Percentiles rank a stretch among this genome's conserved stretches.
These are phyloP conservation scores for Catocala sponsa DNA, from an alignment of 2,888 invertebrate genomes.

Conservation along the genomic window DNA sequence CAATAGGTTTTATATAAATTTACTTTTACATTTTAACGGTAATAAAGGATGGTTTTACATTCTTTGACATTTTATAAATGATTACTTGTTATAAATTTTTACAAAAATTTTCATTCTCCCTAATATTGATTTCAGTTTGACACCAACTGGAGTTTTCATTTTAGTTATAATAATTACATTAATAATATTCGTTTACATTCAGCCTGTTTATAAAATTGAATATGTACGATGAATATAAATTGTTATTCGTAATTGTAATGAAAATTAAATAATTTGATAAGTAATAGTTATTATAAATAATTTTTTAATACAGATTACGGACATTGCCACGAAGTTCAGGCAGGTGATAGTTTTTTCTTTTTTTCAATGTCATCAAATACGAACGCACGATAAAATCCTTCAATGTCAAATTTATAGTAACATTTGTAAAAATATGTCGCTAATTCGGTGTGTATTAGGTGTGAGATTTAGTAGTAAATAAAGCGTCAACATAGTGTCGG, in stretches of 20 bases:
- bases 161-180: neutral
- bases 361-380: conserved; percentile 33
- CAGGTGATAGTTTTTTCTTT: conserved; percentile 13
- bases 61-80: conserved; percentile 29
- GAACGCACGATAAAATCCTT: conserved; percentile 41
- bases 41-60: conserved; percentile 51
- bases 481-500: conserved; percentile 34
- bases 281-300: too few species aligned
- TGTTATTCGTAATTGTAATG: neutral
- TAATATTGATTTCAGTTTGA: conserved; percentile 27
- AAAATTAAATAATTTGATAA: too few species aligned
- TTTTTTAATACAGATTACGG: too few species aligned
- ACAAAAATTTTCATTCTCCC: conserved; percentile 40
- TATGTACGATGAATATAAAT: neutral
- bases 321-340: conserved; percentile 22
- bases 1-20: conserved; percentile 18
- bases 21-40: conserved; percentile 54
- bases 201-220: conserved; percentile 10
- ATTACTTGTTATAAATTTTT: conserved; percentile 20
- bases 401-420: conserved; percentile 80
- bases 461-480: conserved; percentile 30
- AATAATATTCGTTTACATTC: conserved; percentile 8
- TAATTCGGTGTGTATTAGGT: conserved; percentile 52
- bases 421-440: conserved; percentile 67
- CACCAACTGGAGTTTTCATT: conserved; percentile 16